These are phyloP conservation scores for Exephanes ischioxanthus DNA, from an alignment of 2,888 invertebrate species.

Conservation along the genomic window DNA sequence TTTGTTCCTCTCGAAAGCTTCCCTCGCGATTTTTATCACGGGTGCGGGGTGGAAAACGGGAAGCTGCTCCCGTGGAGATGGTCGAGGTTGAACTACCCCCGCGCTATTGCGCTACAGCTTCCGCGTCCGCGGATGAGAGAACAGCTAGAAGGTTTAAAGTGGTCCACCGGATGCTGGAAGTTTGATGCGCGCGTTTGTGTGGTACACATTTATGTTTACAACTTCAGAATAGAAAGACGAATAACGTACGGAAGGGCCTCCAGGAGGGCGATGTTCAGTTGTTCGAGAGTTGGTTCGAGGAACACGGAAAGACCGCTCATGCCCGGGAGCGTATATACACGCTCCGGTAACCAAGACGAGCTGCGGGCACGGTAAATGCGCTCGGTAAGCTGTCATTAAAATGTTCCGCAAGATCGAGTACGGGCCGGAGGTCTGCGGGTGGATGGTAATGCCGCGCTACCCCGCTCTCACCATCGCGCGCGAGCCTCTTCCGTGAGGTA, in stretches of 20 bases:
- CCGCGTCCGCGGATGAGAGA: neutral
- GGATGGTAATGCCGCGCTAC: slow-evolving; percentile 76
- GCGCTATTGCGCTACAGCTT: neutral
- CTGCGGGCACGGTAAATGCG: slow-evolving; percentile 77
- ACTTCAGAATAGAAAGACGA: slow-evolving; percentile 45
- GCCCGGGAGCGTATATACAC: slow-evolving; percentile 61
- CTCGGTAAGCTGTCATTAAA: slow-evolving; percentile 84
- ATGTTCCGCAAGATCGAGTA: slow-evolving; percentile 84
- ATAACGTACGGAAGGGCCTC: slow-evolving; percentile 57
- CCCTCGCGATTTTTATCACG: neutral
- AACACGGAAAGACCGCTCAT: slow-evolving; percentile 70
- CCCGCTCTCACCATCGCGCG: slow-evolving; percentile 26
- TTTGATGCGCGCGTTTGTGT: slow-evolving; percentile 50
- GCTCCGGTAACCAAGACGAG: slow-evolving; percentile 79
- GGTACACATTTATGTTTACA: slow-evolving; percentile 3
- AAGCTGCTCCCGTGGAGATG: neutral
- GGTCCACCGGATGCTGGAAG: slow-evolving; percentile 1
- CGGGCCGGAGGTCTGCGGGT: slow-evolving; percentile 75
- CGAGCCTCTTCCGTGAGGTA: slow-evolving; percentile 41
- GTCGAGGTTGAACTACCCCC: neutral
- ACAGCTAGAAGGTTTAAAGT: neutral
- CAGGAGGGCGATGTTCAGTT: slow-evolving; percentile 68
- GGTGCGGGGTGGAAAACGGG: neutral
- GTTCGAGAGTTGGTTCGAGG: slow-evolving; percentile 78
- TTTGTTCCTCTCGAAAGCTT: neutral